Conservation (phyloP, 2,797 vertebrate genomes). For the Erpetoichthys calabaricus region DNA sequence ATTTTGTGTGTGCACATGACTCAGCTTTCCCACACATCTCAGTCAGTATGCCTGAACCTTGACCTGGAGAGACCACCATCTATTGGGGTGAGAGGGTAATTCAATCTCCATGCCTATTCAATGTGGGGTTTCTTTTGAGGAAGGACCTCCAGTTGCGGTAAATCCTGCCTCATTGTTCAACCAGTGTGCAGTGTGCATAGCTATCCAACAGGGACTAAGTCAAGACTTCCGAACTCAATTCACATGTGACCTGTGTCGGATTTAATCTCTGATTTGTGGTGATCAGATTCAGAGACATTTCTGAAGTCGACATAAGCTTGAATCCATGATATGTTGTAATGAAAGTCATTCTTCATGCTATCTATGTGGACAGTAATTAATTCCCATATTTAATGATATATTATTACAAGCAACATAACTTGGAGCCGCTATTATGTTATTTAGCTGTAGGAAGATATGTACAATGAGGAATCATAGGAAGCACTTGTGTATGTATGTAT, state of each 20-base stretch:
- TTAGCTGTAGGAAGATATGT: no score
- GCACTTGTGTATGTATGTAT: constrained; percentile 21
- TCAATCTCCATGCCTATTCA: constrained; percentile 54
- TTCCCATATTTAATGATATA: no score
- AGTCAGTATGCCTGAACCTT: constrained; percentile 56
- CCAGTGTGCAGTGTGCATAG: constrained; percentile 35
- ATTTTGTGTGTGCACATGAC: constrained; percentile 49
- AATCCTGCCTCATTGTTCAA: constrained; percentile 22
- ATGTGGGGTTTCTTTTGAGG: constrained; percentile 37
- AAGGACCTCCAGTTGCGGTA: constrained; percentile 40
- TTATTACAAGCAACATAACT: no score
- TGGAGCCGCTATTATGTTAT: no score
- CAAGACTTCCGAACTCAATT: constrained; percentile 62
- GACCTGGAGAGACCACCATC: constrained; percentile 45
- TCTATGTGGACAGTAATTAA: no score
- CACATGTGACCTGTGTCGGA: constrained; percentile 51
- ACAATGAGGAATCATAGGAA: constrained; percentile 22
- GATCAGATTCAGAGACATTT: constrained; percentile 25
- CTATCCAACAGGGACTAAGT: constrained; percentile 44
- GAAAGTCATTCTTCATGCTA: no score
- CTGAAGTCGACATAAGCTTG: neutral
- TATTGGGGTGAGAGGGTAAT: constrained; percentile 33
- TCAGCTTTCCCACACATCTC: constrained; percentile 52
- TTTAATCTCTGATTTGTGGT: constrained; percentile 46
- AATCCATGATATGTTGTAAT: no score